phyloP scores from a whole-genome alignment of 2,888 invertebrate species.

The Monoplex corrugatus region DNA sequence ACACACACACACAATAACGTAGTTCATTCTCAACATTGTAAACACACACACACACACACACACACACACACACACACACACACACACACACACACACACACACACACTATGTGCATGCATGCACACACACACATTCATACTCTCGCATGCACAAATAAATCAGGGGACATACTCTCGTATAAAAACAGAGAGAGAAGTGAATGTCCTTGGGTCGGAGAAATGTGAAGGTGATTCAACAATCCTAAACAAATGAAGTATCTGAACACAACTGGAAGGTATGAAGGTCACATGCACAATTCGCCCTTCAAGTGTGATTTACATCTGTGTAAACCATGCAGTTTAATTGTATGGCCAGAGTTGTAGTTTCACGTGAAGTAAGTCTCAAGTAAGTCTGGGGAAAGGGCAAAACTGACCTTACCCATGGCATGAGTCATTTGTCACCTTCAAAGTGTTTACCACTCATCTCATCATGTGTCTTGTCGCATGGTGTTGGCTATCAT shows the following conservation, averaged over 20 bases:
- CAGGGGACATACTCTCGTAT: neutral
- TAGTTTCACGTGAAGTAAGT: too few relatives aligned
- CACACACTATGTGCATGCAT: neutral
- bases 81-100: neutral
- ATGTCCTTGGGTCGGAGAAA: neutral
- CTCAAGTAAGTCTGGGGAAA: too few relatives aligned
- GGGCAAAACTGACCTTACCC: too few relatives aligned
- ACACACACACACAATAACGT: neutral
- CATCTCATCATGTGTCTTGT: too few relatives aligned
- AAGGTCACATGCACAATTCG: too few relatives aligned
- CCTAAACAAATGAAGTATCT: neutral
- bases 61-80: neutral
- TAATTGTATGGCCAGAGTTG: neutral
- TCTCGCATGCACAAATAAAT: neutral
- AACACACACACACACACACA: neutral
- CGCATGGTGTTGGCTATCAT: too few relatives aligned
- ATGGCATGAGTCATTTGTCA: too few relatives aligned
- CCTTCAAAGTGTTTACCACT: too few relatives aligned
- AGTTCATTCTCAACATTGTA: too few relatives aligned
- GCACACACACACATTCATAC: constrained; percentile 5
- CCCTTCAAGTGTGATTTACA: too few relatives aligned
- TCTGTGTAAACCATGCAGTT: neutral
- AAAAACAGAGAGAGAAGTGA: neutral
- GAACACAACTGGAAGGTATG: too few relatives aligned
- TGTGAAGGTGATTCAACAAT: too few relatives aligned